phyloP scores from a whole-genome alignment of 2,888 invertebrate species.

The Biston stratarius region DNA sequence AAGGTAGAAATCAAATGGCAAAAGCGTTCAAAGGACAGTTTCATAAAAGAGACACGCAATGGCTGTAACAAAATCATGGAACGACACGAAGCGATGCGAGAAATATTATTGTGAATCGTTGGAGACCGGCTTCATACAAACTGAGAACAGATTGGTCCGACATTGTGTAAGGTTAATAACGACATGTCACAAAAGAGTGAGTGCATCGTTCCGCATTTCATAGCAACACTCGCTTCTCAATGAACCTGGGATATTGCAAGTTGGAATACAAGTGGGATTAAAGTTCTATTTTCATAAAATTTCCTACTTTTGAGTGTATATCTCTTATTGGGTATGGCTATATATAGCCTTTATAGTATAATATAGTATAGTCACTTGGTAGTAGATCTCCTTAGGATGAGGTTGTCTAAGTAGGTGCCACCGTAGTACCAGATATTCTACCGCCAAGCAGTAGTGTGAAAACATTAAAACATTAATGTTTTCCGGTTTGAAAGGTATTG shows the following conservation, averaged over 20 bases:
- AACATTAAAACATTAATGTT: neutral
- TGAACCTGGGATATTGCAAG: conserved; percentile 24
- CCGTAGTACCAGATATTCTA: neutral
- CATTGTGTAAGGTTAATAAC: conserved; percentile 61
- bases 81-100: conserved; percentile 47
- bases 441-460: neutral
- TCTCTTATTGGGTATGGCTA: too few relatives aligned
- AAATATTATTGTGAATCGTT: conserved; percentile 59
- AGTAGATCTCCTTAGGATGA: neutral
- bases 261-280: neutral
- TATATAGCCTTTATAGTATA: too few relatives aligned
- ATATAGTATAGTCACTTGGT: too few relatives aligned
- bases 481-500: neutral
- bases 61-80: conserved; percentile 47
- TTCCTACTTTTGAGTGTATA: too few relatives aligned
- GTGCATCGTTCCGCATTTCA: conserved; percentile 49
- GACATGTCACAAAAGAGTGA: conserved; percentile 55
- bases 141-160: conserved; percentile 56
- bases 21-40: conserved; percentile 19
- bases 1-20: conserved; percentile 11
- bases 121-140: conserved; percentile 56
- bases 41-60: conserved; percentile 38
- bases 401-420: neutral
- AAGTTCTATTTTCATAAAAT: neutral
- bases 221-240: conserved; percentile 10